phyloP scores from a whole-genome alignment of 2,797 vertebrate species.

The Tadarida brasiliensis region DNA sequence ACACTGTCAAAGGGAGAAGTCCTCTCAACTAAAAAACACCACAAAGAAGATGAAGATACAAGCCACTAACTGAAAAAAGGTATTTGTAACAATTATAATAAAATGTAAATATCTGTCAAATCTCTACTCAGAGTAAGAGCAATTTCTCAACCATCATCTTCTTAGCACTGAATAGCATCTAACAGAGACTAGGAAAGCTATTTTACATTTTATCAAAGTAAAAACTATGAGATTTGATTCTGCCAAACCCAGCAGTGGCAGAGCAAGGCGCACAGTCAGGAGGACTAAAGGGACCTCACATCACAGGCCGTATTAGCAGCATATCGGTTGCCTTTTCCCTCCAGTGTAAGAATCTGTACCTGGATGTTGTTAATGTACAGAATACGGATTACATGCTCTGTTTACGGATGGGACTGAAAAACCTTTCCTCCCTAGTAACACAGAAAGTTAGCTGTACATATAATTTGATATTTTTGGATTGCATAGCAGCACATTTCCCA shows the following conservation, averaged over 20 bases:
- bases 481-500: slow-evolving; percentile 42
- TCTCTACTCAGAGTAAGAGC: background rate
- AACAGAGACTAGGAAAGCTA: background rate
- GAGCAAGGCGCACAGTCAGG: background rate
- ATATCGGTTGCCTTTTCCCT: background rate
- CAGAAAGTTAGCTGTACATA: background rate
- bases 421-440: background rate
- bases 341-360: background rate
- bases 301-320: background rate
- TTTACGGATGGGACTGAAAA: background rate
- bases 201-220: background rate
- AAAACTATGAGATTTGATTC: background rate
- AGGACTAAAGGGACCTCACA: background rate
- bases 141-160: background rate
- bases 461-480: slow-evolving; percentile 50
- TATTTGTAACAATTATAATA: background rate
- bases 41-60: background rate
- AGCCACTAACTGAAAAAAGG: background rate
- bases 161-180: background rate
- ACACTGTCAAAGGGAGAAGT: background rate
- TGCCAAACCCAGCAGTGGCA: background rate
- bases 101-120: background rate
- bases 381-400: background rate
- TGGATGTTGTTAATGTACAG: background rate
- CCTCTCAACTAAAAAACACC: background rate